A percentile compares a stretch with the other conserved stretches of the same genome.
phyloP scores from a whole-genome alignment of 2,797 vertebrate species.

The Discoglossus pictus region DNA sequence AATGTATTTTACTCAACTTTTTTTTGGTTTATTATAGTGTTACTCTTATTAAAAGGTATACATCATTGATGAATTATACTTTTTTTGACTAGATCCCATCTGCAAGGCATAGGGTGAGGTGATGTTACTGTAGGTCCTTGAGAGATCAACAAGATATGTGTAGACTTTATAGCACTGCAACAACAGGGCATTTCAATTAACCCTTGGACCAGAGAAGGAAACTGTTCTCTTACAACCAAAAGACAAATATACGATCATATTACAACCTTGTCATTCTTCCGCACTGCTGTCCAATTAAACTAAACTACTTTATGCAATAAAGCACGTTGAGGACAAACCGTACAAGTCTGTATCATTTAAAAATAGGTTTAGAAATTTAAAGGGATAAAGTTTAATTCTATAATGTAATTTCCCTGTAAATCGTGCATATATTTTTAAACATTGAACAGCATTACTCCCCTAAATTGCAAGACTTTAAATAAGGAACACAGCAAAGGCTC shows the following conservation, averaged over 20 bases:
- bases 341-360: slow-evolving; percentile 5
- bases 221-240: slow-evolving; percentile 27
- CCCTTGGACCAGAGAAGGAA: slow-evolving; percentile 18
- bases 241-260: slow-evolving; percentile 38
- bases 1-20: too few relatives aligned
- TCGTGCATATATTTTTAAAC: neutral
- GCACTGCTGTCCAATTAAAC: neutral
- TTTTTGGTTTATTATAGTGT: too few relatives aligned
- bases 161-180: slow-evolving; percentile 27
- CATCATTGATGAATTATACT: too few relatives aligned
- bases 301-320: slow-evolving; percentile 30
- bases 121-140: slow-evolving; percentile 24
- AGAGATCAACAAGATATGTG: slow-evolving; percentile 19
- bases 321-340: slow-evolving; percentile 43
- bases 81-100: too few relatives aligned
- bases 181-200: slow-evolving; percentile 44
- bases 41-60: too few relatives aligned
- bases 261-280: slow-evolving; percentile 41
- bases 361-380: slow-evolving; percentile 20
- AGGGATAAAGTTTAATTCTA: neutral
- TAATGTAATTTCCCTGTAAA: neutral
- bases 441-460: too few relatives aligned
- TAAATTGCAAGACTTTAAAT: too few relatives aligned
- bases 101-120: neutral
- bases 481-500: too few relatives aligned